Evolutionary conservation across 2,797 vertebrate genomes (phyloP).

Genomic region (Euphonia xanthogaster): DNA sequence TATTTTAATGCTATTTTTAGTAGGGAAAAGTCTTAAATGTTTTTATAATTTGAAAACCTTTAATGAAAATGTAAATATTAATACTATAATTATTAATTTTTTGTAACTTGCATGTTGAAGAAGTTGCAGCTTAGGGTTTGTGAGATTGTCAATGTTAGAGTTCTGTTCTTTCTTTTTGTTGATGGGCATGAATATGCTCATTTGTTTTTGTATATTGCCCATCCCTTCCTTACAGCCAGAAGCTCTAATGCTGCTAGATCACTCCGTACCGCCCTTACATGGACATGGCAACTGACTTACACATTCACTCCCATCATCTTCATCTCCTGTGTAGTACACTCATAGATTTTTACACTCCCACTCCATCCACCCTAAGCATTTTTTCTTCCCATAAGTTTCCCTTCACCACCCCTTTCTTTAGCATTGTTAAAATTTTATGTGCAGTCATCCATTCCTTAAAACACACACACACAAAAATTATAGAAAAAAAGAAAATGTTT

Average conservation of each 20-base stretch:
- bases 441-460: conserved; percentile 89
- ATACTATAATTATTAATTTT: conserved; percentile 71
- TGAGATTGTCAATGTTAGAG: conserved; percentile 99
- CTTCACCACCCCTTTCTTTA: conserved; percentile 82
- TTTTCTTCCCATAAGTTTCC: conserved; percentile 70
- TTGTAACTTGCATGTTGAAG: conserved; percentile 93
- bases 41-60: conserved; percentile 72
- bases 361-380: conserved; percentile 67
- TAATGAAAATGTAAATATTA: conserved; percentile 74
- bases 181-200: conserved; percentile 99
- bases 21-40: conserved; percentile 73
- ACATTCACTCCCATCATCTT: conserved; percentile 92
- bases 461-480: conserved; percentile 75
- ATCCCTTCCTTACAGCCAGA: conserved; percentile 99
- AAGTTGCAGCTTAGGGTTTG: conserved; percentile 99
- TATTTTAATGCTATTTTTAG: conserved; percentile 77
- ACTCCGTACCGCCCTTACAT: conserved; percentile 99
- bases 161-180: conserved; percentile 95
- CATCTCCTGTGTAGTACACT: conserved; percentile 96
- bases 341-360: conserved; percentile 83
- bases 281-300: conserved; percentile 99
- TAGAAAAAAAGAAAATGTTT: conserved; percentile 73
- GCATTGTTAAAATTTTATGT: conserved; percentile 88
- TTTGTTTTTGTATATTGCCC: conserved; percentile 99
- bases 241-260: conserved; percentile 99